Conservation (phyloP, 2,888 invertebrate genomes). For the Rhingia campestris region DNA sequence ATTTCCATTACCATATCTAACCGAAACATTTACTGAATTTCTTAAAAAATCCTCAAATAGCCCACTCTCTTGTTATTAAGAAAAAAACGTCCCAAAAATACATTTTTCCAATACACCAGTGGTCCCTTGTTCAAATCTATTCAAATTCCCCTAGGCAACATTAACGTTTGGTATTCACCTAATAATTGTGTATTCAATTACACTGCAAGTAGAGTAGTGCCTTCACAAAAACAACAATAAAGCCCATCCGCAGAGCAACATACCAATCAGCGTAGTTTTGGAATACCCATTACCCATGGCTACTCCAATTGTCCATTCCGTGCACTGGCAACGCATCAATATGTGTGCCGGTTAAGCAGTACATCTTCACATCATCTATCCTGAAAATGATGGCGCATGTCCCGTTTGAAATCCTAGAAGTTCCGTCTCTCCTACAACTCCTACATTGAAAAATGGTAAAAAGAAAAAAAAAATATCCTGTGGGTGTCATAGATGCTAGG, state of each 20-base stretch:
- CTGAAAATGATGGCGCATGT: slow-evolving; percentile 34
- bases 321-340: not conserved
- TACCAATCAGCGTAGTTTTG: not conserved
- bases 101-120: too few species aligned
- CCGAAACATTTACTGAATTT: too few species aligned
- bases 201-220: not conserved
- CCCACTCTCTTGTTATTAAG: too few species aligned
- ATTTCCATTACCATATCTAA: too few species aligned
- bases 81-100: too few species aligned
- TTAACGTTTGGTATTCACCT: too few species aligned
- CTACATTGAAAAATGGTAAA: slow-evolving; percentile 7
- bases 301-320: too few species aligned
- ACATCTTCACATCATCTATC: not conserved
- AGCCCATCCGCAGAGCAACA: not conserved
- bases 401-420: not conserved
- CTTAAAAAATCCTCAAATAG: too few species aligned
- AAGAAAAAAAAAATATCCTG: not conserved
- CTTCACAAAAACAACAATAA: not conserved
- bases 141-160: too few species aligned
- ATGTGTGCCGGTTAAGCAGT: not conserved
- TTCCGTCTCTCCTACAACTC: slow-evolving; percentile 12
- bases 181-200: too few species aligned
- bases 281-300: not conserved
- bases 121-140: too few species aligned
- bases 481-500: slow-evolving; percentile 11